A percentile compares a stretch with the other conserved stretches of the same genome.
These are phyloP conservation scores for Drosophila sproati DNA, from an alignment of 1,140 invertebrate species.

Conservation along the genomic window DNA sequence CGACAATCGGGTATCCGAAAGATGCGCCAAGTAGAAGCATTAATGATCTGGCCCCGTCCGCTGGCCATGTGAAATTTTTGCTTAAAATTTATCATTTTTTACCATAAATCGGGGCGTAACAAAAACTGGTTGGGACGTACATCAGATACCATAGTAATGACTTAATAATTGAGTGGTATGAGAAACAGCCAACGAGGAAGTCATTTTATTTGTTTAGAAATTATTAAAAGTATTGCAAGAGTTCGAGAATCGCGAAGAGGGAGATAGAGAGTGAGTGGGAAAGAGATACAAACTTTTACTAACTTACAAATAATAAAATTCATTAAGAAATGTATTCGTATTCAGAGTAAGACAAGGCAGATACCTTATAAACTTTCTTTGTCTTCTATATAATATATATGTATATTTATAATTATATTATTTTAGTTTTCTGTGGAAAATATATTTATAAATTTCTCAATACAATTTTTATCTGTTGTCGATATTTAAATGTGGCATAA, in stretches of 20 bases:
- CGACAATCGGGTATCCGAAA: slow-evolving; percentile 23
- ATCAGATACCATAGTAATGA: slow-evolving; percentile 52
- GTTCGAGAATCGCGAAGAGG: neutral
- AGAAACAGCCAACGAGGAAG: slow-evolving; percentile 9
- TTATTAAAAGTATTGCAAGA: slow-evolving; percentile 1
- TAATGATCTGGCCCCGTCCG: slow-evolving; percentile 23
- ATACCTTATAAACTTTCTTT: too few relatives aligned
- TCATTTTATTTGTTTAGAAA: neutral
- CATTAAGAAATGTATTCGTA: too few relatives aligned
- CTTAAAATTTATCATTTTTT: slow-evolving; percentile 11
- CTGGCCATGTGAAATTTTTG: slow-evolving; percentile 60
- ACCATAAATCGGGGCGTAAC: slow-evolving; percentile 30
- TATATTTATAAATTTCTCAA: too few relatives aligned
- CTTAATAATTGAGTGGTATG: slow-evolving; percentile 69
- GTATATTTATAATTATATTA: too few relatives aligned
- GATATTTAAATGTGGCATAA: too few relatives aligned
- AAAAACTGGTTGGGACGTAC: slow-evolving; percentile 19
- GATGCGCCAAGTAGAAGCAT: slow-evolving; percentile 37
- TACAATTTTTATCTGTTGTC: too few relatives aligned
- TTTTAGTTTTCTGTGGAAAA: too few relatives aligned
- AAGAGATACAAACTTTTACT: too few relatives aligned
- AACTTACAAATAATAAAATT: too few relatives aligned
- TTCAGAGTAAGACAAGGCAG: too few relatives aligned
- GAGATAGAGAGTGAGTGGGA: neutral
- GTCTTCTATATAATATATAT: too few relatives aligned